Evolutionary conservation across 2,888 invertebrate genomes (phyloP).

Genomic region (Tridacna crocea): DNA sequence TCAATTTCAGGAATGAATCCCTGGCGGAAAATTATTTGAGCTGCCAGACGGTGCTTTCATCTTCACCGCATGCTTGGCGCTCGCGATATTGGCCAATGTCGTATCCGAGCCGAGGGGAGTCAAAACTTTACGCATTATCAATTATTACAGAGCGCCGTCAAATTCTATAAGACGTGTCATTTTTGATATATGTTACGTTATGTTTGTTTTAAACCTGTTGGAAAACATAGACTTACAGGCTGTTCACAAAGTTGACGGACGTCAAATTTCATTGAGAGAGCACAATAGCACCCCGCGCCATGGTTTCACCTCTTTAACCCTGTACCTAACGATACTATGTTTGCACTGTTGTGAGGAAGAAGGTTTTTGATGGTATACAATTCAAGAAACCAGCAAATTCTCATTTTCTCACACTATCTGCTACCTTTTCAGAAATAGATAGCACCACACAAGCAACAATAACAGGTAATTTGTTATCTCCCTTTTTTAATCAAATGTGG

Average conservation of each 20-base stretch:
- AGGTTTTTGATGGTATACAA: too few species aligned
- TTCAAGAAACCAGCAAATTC: too few species aligned
- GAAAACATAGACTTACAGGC: constrained; percentile 44
- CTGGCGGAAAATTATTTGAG: constrained; percentile 35
- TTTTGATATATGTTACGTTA: constrained; percentile 61
- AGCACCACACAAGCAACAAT: too few species aligned
- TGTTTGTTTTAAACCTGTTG: constrained; percentile 54
- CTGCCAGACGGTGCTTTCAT: constrained; percentile 55
- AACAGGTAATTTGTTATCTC: too few species aligned
- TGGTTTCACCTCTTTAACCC: constrained; percentile 14
- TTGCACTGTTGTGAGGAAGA: too few species aligned
- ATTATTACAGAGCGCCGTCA: constrained; percentile 53
- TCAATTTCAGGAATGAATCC: constrained; percentile 37
- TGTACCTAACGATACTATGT: too few species aligned
- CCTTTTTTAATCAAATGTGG: too few species aligned
- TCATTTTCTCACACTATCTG: too few species aligned
- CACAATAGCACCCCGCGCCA: constrained; percentile 4
- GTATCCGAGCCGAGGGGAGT: constrained; percentile 47
- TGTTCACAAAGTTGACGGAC: constrained; percentile 34
- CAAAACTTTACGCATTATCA: constrained; percentile 50
- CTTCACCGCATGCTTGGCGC: constrained; percentile 56
- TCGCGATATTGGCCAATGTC: constrained; percentile 42
- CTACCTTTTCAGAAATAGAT: too few species aligned
- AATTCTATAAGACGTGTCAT: constrained; percentile 56
- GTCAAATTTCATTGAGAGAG: constrained; percentile 12